Evolutionary conservation across 2,888 invertebrate species (phyloP), one percentile per base, ranked within the genome.

Genomic region (Homarus gammarus): DNA sequence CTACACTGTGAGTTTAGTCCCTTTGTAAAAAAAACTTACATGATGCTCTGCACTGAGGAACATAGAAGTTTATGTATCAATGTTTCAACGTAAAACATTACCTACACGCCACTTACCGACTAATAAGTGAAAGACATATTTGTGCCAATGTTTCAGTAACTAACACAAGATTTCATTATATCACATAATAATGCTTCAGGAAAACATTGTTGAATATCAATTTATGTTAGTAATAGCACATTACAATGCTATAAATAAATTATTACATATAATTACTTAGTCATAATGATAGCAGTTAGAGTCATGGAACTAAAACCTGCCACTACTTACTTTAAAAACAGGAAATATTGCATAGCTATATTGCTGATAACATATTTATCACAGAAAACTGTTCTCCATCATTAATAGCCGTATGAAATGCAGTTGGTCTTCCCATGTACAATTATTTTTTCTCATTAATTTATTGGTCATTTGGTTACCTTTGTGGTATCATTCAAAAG

Each of bases 321-420:
- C 56, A 49, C 51, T 73, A 49, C 36, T n/a, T 73, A 27, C 36
- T n/a, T 73, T 12, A 73, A 31, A 44, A 68, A n/a, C n/a, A n/a
- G 33, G 36, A 49, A 73, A 70, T 84, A 73, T 72, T 84, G 73
- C 73, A 73, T 84, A 73, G 12, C 18, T 77, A 85, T 75, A 77
- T 75, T 77, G 77, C 44, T 77, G 64, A 44, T 51, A 83, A 40
- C n/a, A n/a, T 68, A 40, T 81, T 81, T 85, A 85, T 85, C 84
- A 85, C 84, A 85, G 84, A 44, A 85, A 77, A 77, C 84, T 77
- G 31, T 64, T 40, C 84, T 40, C 61, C 84, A 77, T 56, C 75
- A 85, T 64, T 61, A 40, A 68, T n/a, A n/a, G n/a, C n/a, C 64
- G 44, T 40, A 51, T 56, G 31, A 84, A 75, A 75, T 56, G 51